Evolutionary conservation across 2,113 vertebrate species (phyloP).

Genomic region (Jaculus jaculus): DNA sequence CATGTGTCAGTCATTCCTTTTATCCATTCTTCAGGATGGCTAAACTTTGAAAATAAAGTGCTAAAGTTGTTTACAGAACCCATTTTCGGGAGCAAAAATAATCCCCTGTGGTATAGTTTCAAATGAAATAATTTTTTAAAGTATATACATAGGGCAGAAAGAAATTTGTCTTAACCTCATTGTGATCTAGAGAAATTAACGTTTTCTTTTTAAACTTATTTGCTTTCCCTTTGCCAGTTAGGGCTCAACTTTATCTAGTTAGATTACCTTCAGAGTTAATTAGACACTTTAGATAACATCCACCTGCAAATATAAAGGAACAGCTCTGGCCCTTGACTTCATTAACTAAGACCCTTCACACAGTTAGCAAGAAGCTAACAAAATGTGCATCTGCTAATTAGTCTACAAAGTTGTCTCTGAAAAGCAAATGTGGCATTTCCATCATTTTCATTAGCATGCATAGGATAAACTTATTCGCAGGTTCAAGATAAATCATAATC

Average conservation of each 20-base stretch:
- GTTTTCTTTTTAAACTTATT: constrained; percentile 14
- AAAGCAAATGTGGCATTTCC: neutral
- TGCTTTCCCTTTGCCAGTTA: neutral
- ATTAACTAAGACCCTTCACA: neutral
- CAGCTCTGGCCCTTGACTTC: neutral
- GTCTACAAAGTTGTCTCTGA: neutral
- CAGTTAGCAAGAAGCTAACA: neutral
- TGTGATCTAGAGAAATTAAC: neutral
- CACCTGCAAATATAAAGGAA: constrained; percentile 11
- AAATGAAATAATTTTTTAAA: constrained; percentile 53
- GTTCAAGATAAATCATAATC: neutral
- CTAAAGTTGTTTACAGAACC: constrained; percentile 28
- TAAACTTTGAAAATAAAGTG: constrained; percentile 47
- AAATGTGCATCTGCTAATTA: neutral
- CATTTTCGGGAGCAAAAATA: neutral
- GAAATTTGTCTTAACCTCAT: constrained; percentile 10
- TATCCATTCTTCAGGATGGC: constrained; percentile 3
- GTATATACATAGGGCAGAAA: neutral
- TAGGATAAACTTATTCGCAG: neutral
- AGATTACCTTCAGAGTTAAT: neutral
- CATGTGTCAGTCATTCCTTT: constrained; percentile 3
- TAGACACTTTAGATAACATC: constrained; percentile 23
- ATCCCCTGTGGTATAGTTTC: neutral
- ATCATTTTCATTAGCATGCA: neutral
- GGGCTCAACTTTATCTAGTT: constrained; percentile 32